phyloP scores from a whole-genome alignment of 2,797 vertebrate genomes.

The Craterocephalus amniculus region DNA sequence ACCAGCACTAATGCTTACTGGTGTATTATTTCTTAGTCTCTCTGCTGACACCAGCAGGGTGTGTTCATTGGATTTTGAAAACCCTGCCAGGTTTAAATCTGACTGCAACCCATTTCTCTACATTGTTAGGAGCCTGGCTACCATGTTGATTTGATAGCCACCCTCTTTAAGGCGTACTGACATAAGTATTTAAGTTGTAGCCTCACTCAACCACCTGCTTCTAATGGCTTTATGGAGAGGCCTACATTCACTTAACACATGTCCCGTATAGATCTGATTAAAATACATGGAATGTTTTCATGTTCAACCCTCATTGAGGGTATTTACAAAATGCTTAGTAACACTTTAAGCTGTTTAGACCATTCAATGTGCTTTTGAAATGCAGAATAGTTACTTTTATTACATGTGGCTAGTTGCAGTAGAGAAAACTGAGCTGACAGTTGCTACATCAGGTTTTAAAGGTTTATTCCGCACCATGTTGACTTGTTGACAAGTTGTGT shows the following conservation, averaged over 20 bases:
- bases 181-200: constrained; percentile 53
- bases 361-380: no score
- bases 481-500: no score
- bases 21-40: not conserved
- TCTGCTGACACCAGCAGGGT: constrained; percentile 10
- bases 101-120: constrained; percentile 62
- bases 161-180: constrained; percentile 52
- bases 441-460: no score
- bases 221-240: constrained; percentile 54
- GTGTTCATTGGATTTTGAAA: not conserved
- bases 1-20: not conserved
- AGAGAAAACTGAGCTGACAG: no score
- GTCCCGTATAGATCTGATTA: constrained; percentile 59
- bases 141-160: constrained; percentile 25
- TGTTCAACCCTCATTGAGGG: not conserved
- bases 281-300: constrained; percentile 31
- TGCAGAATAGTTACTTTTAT: no score
- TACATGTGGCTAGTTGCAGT: no score
- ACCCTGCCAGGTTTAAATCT: constrained; percentile 44
- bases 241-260: constrained; percentile 65
- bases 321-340: not conserved
- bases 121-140: constrained; percentile 27
- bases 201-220: constrained; percentile 69
- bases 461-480: no score
- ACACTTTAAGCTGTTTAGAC: not conserved